Base-by-base conservation (phyloP, 2,888 invertebrate genomes). In the Caenorhabditis auriculariae region DNA sequence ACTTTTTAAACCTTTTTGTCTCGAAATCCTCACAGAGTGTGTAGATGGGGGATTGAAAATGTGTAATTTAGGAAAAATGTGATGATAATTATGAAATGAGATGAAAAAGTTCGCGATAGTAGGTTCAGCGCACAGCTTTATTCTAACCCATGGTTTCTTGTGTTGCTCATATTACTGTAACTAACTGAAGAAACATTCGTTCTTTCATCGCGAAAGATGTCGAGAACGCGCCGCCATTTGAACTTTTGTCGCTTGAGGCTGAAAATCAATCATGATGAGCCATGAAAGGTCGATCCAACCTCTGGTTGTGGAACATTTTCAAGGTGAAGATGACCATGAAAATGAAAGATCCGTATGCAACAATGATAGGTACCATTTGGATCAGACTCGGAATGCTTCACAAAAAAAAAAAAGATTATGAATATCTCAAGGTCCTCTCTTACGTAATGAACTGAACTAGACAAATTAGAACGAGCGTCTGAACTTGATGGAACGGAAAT, bases 401-500 rank as follows among this genome's bases (percentile, higher is more conserved):
- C 27, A n/a, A 12, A 4, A 9, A 23, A 52, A 17, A 28, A 15
- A 52, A 7, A 44, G 17, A 2, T 45, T n/a, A 45, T 1, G 12
- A n/a, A 1, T 15, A 19, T 9, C 15, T n/a, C 24, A 19, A 45
- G 12, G 17, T 15, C 1, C 12, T 17, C 7, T 9, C 17, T 26
- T n/a, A 72, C 75, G 69, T 74, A 23, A 76, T 67, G 35, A 76
- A 66, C 51, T 76, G 76, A 32, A 78, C 76, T 6, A 76, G 45
- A 53, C 76, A 76, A 17, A 76, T 69, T 28, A 76, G 49, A 2
- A 76, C 54, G 26, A 76, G 46, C 17, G 77, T 78, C 52, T 76
- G 77, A 7, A 76, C 62, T 49, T 78, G 77, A 21, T 75, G 75
- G 27, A 78, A 46, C 17, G 77, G 76, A 48, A 78, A 71, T 7